Conservation (phyloP, 2,888 invertebrate species). For the Drosophila bunnanda region DNA sequence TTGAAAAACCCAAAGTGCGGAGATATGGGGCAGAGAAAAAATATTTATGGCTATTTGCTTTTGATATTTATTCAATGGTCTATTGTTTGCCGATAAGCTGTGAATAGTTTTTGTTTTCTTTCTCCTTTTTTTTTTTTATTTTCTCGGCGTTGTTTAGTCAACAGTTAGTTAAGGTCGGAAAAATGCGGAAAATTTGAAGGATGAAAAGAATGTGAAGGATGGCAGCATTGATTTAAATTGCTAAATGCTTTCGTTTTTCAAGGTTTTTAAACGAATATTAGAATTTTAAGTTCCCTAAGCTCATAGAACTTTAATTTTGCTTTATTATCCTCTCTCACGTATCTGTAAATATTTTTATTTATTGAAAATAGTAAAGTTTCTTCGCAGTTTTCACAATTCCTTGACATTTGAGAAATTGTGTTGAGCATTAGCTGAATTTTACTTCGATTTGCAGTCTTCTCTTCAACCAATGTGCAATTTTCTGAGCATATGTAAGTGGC, state of each 20-base stretch:
- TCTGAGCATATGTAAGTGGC: slow-evolving; percentile 55
- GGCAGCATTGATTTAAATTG: neutral
- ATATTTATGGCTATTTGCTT: slow-evolving; percentile 75
- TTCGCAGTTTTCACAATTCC: too few species aligned
- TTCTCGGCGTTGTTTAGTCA: slow-evolving; percentile 11
- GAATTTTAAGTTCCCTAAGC: neutral
- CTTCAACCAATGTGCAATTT: slow-evolving; percentile 13
- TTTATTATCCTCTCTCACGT: neutral
- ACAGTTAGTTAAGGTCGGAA: slow-evolving; percentile 27
- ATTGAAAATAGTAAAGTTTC: neutral
- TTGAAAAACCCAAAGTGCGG: slow-evolving; percentile 15
- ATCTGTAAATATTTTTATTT: neutral
- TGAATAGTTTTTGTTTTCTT: slow-evolving; percentile 61
- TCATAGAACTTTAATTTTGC: neutral
- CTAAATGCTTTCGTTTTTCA: neutral
- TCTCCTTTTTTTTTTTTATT: neutral
- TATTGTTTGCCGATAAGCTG: slow-evolving; percentile 75
- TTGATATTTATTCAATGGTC: slow-evolving; percentile 79
- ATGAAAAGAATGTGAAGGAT: slow-evolving; percentile 3
- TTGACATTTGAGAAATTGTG: slow-evolving; percentile 18
- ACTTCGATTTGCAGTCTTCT: neutral
- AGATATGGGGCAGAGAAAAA: slow-evolving; percentile 42
- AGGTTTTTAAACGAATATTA: neutral
- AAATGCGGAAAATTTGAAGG: slow-evolving; percentile 4
- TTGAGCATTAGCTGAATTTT: neutral